Evolutionary conservation across 2,113 vertebrate genomes (phyloP).

Genomic region (Ifrita kowaldi): DNA sequence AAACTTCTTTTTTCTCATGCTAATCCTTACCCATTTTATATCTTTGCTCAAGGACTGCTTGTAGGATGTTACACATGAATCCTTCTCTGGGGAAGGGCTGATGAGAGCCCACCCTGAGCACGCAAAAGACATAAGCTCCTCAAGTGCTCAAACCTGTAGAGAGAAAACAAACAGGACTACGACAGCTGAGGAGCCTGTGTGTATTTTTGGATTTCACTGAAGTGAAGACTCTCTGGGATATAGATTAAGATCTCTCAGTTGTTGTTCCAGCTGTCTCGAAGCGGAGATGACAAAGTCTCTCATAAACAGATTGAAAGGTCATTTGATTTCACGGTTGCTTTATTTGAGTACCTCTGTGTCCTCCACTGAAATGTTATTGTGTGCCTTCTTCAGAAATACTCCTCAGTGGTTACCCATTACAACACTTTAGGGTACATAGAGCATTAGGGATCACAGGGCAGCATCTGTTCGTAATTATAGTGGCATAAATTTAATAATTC

Average conservation of each 20-base stretch:
- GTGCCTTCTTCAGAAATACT: neutral
- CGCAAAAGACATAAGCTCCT: neutral
- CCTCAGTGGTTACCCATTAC: neutral
- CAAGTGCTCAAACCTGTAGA: neutral
- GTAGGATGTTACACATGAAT: neutral
- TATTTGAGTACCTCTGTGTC: neutral
- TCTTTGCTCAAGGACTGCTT: neutral
- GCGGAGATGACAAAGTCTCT: neutral
- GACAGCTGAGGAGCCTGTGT: neutral
- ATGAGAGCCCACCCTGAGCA: neutral
- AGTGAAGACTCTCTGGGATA: neutral
- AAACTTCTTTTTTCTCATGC: neutral
- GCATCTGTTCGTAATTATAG: constrained; percentile 3
- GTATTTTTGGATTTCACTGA: constrained; percentile 26
- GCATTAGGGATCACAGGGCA: neutral
- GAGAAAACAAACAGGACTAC: neutral
- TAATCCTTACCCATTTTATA: constrained; percentile 23
- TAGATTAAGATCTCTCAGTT: neutral
- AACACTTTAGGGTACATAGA: neutral
- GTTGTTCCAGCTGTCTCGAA: neutral
- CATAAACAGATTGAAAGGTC: constrained; percentile 27
- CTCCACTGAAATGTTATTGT: neutral
- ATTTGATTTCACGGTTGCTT: constrained; percentile 14
- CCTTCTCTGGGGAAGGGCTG: neutral
- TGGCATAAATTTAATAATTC: neutral